Conservation (phyloP, 2,113 vertebrate genomes). For the Periophthalmodon schlosseri region DNA sequence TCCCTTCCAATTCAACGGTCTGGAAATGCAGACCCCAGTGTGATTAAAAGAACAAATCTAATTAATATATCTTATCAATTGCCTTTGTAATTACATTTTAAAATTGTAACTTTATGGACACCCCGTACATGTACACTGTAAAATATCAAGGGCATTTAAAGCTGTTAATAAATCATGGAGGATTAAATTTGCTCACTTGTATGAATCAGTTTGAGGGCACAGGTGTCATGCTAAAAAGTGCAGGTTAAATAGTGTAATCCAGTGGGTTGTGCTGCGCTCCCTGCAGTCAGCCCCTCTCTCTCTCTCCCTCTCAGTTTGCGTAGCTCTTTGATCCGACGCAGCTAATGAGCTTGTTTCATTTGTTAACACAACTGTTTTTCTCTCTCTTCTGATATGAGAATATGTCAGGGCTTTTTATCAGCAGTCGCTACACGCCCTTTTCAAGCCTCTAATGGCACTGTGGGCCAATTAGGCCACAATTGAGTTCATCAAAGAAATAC, state of each 20-base stretch:
- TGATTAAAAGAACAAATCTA: no score
- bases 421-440: conserved; percentile 1
- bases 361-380: conserved; percentile 9
- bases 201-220: background rate
- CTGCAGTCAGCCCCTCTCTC: background rate
- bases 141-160: no score
- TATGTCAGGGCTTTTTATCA: conserved; percentile 2
- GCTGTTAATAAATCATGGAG: no score
- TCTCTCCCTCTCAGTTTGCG: background rate
- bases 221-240: background rate
- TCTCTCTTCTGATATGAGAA: background rate
- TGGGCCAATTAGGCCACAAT: conserved; percentile 2
- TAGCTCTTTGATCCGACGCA: background rate
- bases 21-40: no score
- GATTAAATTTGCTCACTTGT: background rate
- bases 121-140: no score
- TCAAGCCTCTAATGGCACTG: background rate
- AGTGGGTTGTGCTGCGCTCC: background rate
- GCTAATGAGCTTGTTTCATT: conserved; percentile 14
- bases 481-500: conserved; percentile 11
- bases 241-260: background rate
- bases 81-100: no score
- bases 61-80: no score
- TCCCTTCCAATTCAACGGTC: no score
- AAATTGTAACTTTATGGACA: no score